Base-by-base conservation (phyloP, 1,140 invertebrate genomes). In the Zelostemma sp. region DNA sequence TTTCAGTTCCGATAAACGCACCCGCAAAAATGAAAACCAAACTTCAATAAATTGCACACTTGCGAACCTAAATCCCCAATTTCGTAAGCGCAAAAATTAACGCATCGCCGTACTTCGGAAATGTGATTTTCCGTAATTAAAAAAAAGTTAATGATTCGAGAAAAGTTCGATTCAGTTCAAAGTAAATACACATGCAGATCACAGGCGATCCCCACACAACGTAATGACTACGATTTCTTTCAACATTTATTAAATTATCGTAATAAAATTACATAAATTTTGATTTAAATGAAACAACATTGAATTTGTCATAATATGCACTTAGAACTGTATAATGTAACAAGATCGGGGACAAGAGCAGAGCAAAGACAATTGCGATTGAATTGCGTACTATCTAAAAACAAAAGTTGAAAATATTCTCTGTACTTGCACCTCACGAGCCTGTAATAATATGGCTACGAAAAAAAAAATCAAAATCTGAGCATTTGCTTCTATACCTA, bases 181-280 rank as follows among this genome's bases (percentile, higher is more conserved):
- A 35, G 8, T 28, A 28, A 35, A 35, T 2, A 35, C 6, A 11
- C 33, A 35, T 43, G 41, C 6, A 43, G 41, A 43, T 43, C 17
- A 43, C 41, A 43, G 17, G 2, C 41, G 14, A 17, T 43, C 41
- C 41, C 16, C 17, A 11, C 41, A 43, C 41, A 43, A 43, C 17
- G 41, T 43, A 43, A 9, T 1, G 6, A 17, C 41, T 43, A 43
- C 41, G 15, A 43, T 43, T 43, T 17, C 14, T 43, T 43, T 43
- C 41, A 43, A 43, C 41, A 43, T 43, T 43, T 43, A 43, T 43
- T 43, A 43, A 43, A 43, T 43, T 43, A 43, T 17, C 11, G 41
- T 43, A 43, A 43, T 43, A 18, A 43, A 43, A 16, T 16, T 43
- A 43, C 41, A 43, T 43, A 43, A 16, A 17, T 43, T 43, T 43